phyloP scores from a whole-genome alignment of 2,113 vertebrate genomes.

The Dromiciops gliroides region DNA sequence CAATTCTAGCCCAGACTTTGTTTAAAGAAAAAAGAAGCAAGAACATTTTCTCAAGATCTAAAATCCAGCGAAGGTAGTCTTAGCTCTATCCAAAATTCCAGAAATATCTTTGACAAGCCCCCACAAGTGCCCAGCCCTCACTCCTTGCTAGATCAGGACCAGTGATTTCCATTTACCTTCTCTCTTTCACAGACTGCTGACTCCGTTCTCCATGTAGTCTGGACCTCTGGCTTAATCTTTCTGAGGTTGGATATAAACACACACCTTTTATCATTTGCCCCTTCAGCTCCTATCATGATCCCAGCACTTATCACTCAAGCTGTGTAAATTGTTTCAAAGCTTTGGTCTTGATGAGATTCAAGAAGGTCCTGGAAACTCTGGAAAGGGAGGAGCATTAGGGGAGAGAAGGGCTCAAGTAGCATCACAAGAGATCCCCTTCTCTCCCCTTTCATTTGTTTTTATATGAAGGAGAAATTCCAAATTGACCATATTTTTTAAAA shows the following conservation, averaged over 20 bases:
- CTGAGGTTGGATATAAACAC: not conserved
- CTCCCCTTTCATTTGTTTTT: not conserved
- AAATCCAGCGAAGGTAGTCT: not conserved
- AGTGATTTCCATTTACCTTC: not conserved
- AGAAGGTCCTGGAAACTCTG: not conserved
- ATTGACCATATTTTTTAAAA: not conserved
- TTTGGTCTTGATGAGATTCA: not conserved
- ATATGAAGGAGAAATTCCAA: not conserved
- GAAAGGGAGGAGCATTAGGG: not conserved
- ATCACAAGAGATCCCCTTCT: not conserved
- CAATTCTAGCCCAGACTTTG: not conserved
- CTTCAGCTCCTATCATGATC: not conserved
- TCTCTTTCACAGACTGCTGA: not conserved
- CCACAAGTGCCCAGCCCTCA: not conserved
- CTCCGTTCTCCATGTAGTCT: not conserved
- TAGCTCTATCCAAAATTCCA: not conserved
- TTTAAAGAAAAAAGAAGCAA: not conserved
- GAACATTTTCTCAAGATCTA: not conserved
- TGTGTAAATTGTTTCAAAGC: not conserved
- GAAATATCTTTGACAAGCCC: not conserved
- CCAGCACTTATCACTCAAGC: not conserved
- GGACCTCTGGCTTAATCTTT: not conserved
- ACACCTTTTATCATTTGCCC: not conserved
- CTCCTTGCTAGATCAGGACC: not conserved
- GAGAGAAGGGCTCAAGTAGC: not conserved